Evolutionary conservation across 1,140 invertebrate species (phyloP).

Genomic region (Macrobrachium nipponense): DNA sequence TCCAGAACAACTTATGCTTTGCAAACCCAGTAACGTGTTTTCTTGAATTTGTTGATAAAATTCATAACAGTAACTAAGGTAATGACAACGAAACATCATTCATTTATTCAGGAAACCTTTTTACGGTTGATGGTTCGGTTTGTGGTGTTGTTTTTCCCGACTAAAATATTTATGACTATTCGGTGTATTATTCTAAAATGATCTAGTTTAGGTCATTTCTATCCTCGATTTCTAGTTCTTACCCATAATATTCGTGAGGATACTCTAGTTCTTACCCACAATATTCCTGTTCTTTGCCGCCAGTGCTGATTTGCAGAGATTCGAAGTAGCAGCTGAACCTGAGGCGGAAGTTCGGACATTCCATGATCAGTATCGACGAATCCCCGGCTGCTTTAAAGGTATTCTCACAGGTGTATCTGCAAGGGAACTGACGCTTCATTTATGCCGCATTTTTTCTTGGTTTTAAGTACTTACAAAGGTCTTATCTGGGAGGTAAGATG

Average conservation of each 20-base stretch:
- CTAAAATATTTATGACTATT: not conserved
- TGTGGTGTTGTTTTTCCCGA: not conserved
- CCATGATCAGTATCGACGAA: not conserved
- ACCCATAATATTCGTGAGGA: constrained; percentile 17
- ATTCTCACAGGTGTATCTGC: constrained; percentile 30
- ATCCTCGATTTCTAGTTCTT: not conserved
- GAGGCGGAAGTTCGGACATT: constrained; percentile 9
- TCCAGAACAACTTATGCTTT: too few species aligned
- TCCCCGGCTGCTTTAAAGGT: constrained; percentile 14
- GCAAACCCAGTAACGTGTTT: too few species aligned
- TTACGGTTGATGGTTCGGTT: not conserved
- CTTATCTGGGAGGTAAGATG: too few species aligned
- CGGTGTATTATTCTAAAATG: not conserved
- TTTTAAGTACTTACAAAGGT: too few species aligned
- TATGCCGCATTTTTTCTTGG: not conserved
- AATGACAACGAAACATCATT: too few species aligned
- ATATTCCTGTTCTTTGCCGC: constrained; percentile 17
- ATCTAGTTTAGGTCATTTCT: not conserved
- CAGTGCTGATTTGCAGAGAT: constrained; percentile 17
- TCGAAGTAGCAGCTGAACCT: constrained; percentile 41
- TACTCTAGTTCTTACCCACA: constrained; percentile 17
- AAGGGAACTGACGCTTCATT: not conserved
- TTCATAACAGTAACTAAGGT: too few species aligned
- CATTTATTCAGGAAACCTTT: not conserved
- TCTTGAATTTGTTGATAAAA: too few species aligned